Evolutionary conservation across 2,888 invertebrate genomes (phyloP).

Genomic region (Hermaeophaga mercurialis): DNA sequence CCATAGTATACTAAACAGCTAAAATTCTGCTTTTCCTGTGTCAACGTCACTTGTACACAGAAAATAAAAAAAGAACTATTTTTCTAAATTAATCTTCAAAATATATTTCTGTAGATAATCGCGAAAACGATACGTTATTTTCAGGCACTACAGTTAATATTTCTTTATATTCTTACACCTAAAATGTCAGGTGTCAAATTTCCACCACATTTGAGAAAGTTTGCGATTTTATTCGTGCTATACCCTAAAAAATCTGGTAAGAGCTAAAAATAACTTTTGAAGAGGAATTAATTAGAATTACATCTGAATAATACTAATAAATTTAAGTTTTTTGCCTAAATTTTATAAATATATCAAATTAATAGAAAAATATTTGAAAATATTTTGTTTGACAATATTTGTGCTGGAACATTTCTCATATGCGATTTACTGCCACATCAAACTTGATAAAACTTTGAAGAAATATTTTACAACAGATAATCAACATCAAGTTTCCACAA

Average conservation of each 20-base stretch:
- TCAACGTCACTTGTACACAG: slow-evolving; percentile 19
- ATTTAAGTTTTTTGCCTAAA: no score
- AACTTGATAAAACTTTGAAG: slow-evolving; percentile 33
- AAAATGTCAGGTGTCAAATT: slow-evolving; percentile 1
- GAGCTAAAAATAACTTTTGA: no score
- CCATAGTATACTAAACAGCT: slow-evolving; percentile 27
- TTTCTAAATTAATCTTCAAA: slow-evolving; percentile 26
- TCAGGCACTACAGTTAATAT: slow-evolving; percentile 51
- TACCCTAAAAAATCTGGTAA: no score
- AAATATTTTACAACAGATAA: slow-evolving; percentile 38
- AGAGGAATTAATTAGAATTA: no score
- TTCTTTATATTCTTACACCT: slow-evolving; percentile 28
- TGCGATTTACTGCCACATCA: slow-evolving; percentile 4
- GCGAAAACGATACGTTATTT: slow-evolving; percentile 50
- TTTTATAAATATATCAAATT: no score
- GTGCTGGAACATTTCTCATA: slow-evolving; percentile 11
- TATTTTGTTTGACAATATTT: not conserved
- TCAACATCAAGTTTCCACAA: slow-evolving; percentile 33
- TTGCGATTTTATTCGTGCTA: no score
- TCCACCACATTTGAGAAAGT: slow-evolving; percentile 6
- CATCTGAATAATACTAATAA: no score
- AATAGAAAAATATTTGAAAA: no score
- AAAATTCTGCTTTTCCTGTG: slow-evolving; percentile 18
- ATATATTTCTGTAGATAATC: slow-evolving; percentile 40
- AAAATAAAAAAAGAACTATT: slow-evolving; percentile 21